Percentiles rank a stretch among this genome's conserved stretches.
These are phyloP conservation scores for Fopius arisanus DNA, from an alignment of 1,140 invertebrate species.

Conservation along the genomic window DNA sequence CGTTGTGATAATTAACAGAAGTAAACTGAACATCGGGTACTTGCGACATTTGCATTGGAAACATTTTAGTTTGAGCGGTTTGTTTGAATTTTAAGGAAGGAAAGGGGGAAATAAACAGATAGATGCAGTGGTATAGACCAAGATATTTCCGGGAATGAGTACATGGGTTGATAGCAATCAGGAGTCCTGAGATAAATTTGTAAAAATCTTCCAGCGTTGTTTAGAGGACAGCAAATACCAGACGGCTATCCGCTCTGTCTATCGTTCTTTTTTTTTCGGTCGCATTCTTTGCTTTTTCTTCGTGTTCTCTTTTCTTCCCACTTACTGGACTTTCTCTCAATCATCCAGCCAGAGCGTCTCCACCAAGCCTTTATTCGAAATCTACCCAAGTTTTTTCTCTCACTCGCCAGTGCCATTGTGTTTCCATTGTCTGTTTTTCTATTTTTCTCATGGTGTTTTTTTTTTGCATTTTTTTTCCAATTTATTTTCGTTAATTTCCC, in stretches of 20 bases:
- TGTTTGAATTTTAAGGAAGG: background rate
- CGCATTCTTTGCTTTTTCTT: conserved; percentile 40
- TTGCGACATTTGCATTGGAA: conserved; percentile 11
- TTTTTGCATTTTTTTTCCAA: conserved; percentile 18
- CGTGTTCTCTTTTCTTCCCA: conserved; percentile 25
- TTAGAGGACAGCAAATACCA: conserved; percentile 40
- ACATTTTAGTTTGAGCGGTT: background rate
- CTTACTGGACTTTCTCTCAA: conserved; percentile 20
- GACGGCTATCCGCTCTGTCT: conserved; percentile 39
- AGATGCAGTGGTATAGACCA: background rate
- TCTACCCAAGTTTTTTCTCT: background rate
- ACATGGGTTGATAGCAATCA: conserved; percentile 18
- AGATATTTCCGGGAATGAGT: background rate
- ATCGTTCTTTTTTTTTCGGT: conserved; percentile 26
- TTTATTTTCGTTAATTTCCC: background rate
- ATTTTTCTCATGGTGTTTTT: background rate
- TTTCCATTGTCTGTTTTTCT: conserved; percentile 18
- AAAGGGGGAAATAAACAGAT: background rate
- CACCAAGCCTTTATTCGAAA: conserved; percentile 16
- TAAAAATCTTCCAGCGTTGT: conserved; percentile 48
- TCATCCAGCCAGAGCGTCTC: background rate
- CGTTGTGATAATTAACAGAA: conserved; percentile 6
- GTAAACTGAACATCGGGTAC: background rate
- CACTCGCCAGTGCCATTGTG: background rate
- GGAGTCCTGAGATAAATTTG: conserved; percentile 45